These are phyloP conservation scores for Eidolon dupreanum DNA, from an alignment of 2,797 vertebrate genomes.

Conservation along the genomic window DNA sequence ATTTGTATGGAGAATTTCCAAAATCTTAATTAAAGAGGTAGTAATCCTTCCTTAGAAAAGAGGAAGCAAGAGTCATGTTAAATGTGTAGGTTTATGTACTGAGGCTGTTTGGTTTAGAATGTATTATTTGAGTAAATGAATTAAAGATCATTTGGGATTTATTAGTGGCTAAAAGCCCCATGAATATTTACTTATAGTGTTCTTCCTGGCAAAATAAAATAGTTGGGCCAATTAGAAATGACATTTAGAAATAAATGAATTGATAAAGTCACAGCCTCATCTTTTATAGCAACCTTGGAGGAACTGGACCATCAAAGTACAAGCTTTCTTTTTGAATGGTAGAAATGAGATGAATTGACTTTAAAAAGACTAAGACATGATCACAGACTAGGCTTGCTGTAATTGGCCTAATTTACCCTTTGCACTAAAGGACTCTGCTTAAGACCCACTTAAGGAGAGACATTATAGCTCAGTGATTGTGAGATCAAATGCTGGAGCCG, in stretches of 20 bases:
- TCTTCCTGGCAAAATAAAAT: background rate
- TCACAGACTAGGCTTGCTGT: background rate
- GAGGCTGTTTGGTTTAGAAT: background rate
- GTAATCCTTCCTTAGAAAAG: background rate
- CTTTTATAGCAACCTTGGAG: background rate
- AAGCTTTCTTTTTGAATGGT: background rate
- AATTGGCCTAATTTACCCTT: background rate
- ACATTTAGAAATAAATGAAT: background rate
- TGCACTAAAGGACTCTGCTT: background rate
- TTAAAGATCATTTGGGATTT: background rate
- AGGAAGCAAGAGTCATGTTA: background rate
- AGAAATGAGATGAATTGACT: background rate
- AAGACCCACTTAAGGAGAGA: background rate
- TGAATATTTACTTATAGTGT: background rate
- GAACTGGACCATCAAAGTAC: background rate
- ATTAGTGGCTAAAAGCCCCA: background rate
- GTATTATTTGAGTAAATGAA: background rate
- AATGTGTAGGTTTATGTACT: background rate
- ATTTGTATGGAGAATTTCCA: background rate
- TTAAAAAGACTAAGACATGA: background rate
- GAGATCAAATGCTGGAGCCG: background rate
- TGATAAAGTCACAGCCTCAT: background rate
- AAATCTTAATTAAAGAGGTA: constrained; percentile 1
- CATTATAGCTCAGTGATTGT: background rate
- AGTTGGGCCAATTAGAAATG: background rate